Evolutionary conservation across 2,888 invertebrate genomes (phyloP).

Genomic region (Zelleria hepariella): DNA sequence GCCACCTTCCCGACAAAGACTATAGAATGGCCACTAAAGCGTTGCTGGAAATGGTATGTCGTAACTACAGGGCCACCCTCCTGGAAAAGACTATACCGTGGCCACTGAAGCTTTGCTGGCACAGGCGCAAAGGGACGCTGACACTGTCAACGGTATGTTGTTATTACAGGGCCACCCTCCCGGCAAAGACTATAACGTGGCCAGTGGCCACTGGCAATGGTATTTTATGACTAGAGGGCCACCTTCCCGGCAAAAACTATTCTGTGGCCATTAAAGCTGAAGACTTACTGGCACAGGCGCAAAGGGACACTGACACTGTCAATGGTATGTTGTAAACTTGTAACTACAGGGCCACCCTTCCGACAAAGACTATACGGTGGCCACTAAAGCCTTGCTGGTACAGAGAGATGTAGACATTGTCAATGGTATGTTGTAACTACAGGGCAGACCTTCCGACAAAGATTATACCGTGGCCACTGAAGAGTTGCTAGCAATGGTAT

Average conservation of each 20-base stretch:
- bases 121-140: conserved; percentile 35
- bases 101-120: conserved; percentile 55
- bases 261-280: conserved; percentile 56
- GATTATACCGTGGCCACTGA: conserved; percentile 57
- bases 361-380: too few species aligned
- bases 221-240: too few species aligned
- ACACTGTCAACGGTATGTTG: conserved; percentile 30
- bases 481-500: conserved; percentile 47
- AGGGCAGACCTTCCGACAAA: conserved; percentile 23
- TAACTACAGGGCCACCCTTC: too few species aligned
- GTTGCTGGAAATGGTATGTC: too few species aligned
- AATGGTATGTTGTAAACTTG: conserved; percentile 40
- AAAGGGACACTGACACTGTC: conserved; percentile 24
- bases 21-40: too few species aligned
- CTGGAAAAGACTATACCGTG: conserved; percentile 42
- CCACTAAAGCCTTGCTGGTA: too few species aligned
- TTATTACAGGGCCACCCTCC: not conserved
- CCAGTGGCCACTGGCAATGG: too few species aligned
- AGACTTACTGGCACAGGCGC: conserved; percentile 46
- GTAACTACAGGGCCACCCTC: conserved; percentile 25
- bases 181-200: too few species aligned
- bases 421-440: too few species aligned
- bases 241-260: conserved; percentile 37
- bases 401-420: too few species aligned
- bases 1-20: too few species aligned